Base-by-base conservation (phyloP, 2,797 vertebrate genomes). In the Myotis vivesi region DNA sequence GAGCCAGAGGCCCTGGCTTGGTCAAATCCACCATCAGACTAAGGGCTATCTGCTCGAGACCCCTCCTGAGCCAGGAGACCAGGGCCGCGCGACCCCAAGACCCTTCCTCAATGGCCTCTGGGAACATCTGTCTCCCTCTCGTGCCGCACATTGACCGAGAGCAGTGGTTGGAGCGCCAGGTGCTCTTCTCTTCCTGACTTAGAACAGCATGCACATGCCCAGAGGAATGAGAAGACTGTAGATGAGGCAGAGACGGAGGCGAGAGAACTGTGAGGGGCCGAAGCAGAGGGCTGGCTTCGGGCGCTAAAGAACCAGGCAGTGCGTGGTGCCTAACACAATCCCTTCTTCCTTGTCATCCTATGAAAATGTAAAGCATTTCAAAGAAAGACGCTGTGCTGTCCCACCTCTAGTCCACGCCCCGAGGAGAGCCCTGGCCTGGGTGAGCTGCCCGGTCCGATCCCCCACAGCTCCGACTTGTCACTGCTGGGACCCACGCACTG, bases 291-390 rank as follows among this genome's bases (percentile, higher is more conserved):
- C 89, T 33, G 84, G 92, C 89, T 49, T 0, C 6, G 20, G 13
- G 72, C 36, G 73, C 69, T 72, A 75, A 90, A 73, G 89, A 46
- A 68, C 41, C 89, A 92, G 83, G 75, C 68, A 36, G 33, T 20
- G 46, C 5, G 3, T 66, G 1, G 79, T 15, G 85, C 41, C 87
- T 92, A 17, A 80, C 72, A n/a, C 19, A 88, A 72, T 93, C 82
- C 79, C 68, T 81, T 87, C 81, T 83, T n/a, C 72, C 79, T 81
- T 59, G 57, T 95, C 86, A 80, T 92, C 89, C 91, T 87, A 87
- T 94, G 92, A 96, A 96, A 95, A 92, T 89, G 59, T 2, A 11
- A 94, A 62, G 75, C 30, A 49, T 92, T 95, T 92, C 62, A 94
- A 88, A 94, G 92, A 88, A 89, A 68, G 88, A 84, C 30, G 44